A percentile compares a stretch with the other conserved stretches of the same genome.
phyloP scores from a whole-genome alignment of 53 echinoderm and acorn worm genomes.

The Holothuria scabra region DNA sequence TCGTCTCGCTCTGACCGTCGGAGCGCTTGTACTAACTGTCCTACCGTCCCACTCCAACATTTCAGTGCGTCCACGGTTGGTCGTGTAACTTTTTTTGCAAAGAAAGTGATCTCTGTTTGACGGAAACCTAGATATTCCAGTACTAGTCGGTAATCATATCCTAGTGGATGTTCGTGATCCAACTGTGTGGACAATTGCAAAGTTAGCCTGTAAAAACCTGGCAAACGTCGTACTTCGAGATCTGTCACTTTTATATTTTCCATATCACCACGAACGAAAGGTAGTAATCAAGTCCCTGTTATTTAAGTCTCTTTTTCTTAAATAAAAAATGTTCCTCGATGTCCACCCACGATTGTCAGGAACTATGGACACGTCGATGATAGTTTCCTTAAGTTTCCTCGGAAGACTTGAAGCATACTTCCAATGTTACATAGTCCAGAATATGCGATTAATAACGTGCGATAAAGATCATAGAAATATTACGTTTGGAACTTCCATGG shows the following conservation, averaged over 20 bases:
- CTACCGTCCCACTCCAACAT: constrained; percentile 7
- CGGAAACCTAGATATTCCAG: constrained; percentile 7
- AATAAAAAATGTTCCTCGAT: too few species aligned
- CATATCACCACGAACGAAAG: too few species aligned
- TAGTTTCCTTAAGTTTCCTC: too few species aligned
- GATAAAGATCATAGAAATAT: too few species aligned
- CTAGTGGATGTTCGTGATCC: constrained; percentile 23
- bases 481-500: too few species aligned
- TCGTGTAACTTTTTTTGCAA: background rate
- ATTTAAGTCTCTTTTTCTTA: too few species aligned
- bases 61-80: constrained; percentile 35
- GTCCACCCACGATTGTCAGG: too few species aligned
- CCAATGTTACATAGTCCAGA: too few species aligned
- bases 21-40: background rate
- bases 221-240: constrained; percentile 7
- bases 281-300: too few species aligned
- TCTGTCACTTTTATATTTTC: background rate
- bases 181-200: constrained; percentile 3
- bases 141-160: constrained; percentile 4
- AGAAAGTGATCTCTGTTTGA: constrained; percentile 6
- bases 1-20: constrained; percentile 1
- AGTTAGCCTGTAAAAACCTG: background rate
- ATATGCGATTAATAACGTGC: too few species aligned
- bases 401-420: too few species aligned
- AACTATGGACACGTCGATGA: too few species aligned